Percentiles rank a stretch among this genome's conserved stretches.
phyloP scores from a whole-genome alignment of 2,113 vertebrate species.

The Brachionichthys hirsutus region DNA sequence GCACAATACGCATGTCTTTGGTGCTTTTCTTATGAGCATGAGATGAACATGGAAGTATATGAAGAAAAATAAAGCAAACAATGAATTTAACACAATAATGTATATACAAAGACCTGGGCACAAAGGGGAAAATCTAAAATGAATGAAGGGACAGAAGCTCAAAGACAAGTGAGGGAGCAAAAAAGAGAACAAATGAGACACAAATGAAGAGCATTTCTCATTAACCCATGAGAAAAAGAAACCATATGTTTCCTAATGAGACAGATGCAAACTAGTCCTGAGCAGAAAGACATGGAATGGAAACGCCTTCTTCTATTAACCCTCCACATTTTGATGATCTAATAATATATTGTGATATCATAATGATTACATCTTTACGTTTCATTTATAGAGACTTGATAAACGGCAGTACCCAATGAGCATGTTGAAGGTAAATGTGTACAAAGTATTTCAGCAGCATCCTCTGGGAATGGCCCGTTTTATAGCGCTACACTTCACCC shows the following conservation, averaged over 20 bases:
- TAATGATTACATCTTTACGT: too few species aligned
- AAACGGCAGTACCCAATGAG: slow-evolving; percentile 6
- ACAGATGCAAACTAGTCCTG: background rate
- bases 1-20: slow-evolving; percentile 14
- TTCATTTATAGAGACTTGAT: background rate
- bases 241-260: slow-evolving; percentile 22
- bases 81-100: slow-evolving; percentile 1
- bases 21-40: slow-evolving; percentile 15
- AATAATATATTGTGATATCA: too few species aligned
- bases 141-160: slow-evolving; percentile 1
- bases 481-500: slow-evolving; percentile 13
- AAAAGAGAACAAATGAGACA: slow-evolving; percentile 25
- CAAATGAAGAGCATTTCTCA: slow-evolving; percentile 24
- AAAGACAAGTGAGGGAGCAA: background rate
- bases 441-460: slow-evolving; percentile 10
- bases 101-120: background rate
- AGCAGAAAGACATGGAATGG: background rate
- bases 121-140: slow-evolving; percentile 14
- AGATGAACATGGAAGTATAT: slow-evolving; percentile 25
- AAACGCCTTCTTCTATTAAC: slow-evolving; percentile 17
- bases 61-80: slow-evolving; percentile 7
- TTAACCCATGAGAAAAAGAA: slow-evolving; percentile 34
- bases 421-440: slow-evolving; percentile 20
- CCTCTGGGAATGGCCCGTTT: slow-evolving; percentile 21
- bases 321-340: slow-evolving; percentile 10